phyloP scores from a whole-genome alignment of 2,113 vertebrate genomes.

The Noturus placidus region DNA sequence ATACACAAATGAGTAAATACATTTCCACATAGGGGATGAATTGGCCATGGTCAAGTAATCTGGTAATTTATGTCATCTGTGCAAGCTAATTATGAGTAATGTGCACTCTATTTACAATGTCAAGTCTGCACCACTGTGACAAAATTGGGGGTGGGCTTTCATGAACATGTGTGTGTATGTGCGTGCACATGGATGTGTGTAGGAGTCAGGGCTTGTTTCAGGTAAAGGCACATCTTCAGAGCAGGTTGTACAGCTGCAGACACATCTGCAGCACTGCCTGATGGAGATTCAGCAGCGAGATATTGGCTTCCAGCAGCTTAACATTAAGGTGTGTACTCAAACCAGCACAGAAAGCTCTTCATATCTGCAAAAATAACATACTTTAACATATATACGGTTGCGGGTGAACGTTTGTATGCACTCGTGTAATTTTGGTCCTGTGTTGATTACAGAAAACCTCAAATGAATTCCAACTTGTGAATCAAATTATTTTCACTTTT shows the following conservation, averaged over 20 bases:
- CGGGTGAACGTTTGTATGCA: no score
- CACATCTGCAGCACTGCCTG: constrained; percentile 76
- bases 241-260: constrained; percentile 59
- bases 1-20: neutral
- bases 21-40: neutral
- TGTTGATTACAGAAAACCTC: no score
- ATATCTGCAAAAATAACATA: neutral
- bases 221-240: constrained; percentile 58
- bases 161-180: neutral
- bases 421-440: no score
- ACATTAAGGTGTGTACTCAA: constrained; percentile 71
- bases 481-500: no score
- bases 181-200: neutral
- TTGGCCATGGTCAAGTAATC: neutral
- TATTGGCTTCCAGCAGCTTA: constrained; percentile 75
- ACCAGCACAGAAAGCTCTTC: neutral
- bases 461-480: no score
- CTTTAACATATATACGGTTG: no score
- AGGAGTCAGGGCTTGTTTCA: constrained; percentile 60
- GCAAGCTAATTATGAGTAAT: no score
- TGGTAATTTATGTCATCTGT: no score
- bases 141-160: no score
- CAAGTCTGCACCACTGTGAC: neutral
- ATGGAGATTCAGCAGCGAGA: constrained; percentile 83
- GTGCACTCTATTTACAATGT: neutral